Evolutionary conservation across 2,888 invertebrate genomes (phyloP).

Genomic region (Cynaeus angustus): DNA sequence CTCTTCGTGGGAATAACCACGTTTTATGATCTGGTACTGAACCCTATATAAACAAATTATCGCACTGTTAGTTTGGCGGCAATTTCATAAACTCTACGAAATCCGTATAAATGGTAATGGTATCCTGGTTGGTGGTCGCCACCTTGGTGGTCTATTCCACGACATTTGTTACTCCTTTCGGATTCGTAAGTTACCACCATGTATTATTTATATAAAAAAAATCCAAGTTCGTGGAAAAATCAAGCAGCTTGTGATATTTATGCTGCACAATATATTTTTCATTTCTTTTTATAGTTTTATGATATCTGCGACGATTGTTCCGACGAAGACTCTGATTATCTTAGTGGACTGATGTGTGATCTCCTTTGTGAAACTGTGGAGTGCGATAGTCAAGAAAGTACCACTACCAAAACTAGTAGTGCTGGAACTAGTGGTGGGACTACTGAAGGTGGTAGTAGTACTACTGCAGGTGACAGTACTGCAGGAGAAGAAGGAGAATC

Average conservation of each 20-base stretch:
- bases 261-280: no score
- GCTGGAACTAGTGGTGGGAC: neutral
- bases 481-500: no score
- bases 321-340: slow-evolving; percentile 1
- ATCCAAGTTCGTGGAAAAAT: no score
- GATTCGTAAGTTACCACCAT: slow-evolving; percentile 25
- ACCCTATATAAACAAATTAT: slow-evolving; percentile 4
- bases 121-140: slow-evolving; percentile 60
- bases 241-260: no score
- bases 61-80: slow-evolving; percentile 51
- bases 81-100: slow-evolving; percentile 57
- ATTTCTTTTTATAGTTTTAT: slow-evolving; percentile 20
- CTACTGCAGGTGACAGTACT: neutral
- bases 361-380: slow-evolving; percentile 1
- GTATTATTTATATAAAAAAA: no score
- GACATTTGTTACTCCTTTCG: slow-evolving; percentile 49
- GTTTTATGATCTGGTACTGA: neutral
- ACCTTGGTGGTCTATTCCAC: slow-evolving; percentile 58
- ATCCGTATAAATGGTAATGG: slow-evolving; percentile 58
- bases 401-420: neutral
- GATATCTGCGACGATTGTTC: slow-evolving; percentile 19
- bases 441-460: neutral
- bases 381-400: slow-evolving; percentile 6
- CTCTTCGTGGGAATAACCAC: neutral
- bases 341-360: neutral